Evolutionary conservation across 2,113 vertebrate genomes (phyloP).

Genomic region (Chiloscyllium plagiosum): DNA sequence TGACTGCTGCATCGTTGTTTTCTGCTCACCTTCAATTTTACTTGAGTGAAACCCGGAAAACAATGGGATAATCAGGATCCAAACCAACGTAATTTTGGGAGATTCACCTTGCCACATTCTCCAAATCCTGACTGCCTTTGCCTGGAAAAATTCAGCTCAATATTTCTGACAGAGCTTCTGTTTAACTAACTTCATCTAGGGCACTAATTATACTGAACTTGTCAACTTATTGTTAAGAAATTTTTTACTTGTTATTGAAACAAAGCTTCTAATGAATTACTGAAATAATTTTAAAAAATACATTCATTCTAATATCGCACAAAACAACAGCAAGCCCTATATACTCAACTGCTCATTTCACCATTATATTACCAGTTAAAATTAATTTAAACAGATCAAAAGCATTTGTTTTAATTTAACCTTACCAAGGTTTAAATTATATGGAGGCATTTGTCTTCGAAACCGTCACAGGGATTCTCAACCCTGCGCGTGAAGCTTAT

Average conservation of each 20-base stretch:
- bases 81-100: background rate
- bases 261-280: background rate
- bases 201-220: background rate
- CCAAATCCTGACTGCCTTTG: background rate
- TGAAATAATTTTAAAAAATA: background rate
- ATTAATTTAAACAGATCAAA: background rate
- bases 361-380: background rate
- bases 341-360: slow-evolving; percentile 5
- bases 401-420: slow-evolving; percentile 13
- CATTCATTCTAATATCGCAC: background rate
- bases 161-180: background rate
- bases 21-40: background rate
- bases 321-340: background rate
- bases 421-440: background rate
- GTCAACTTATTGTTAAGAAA: background rate
- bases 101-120: background rate
- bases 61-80: background rate
- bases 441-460: background rate
- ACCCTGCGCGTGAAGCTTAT: background rate
- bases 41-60: background rate
- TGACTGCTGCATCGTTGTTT: background rate
- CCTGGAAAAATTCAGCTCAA: background rate
- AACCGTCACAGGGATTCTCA: background rate
- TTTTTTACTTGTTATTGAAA: background rate
- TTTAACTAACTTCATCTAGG: background rate